Conservation (phyloP, 2,797 vertebrate genomes). For the Odontamblyopus rebecca region DNA sequence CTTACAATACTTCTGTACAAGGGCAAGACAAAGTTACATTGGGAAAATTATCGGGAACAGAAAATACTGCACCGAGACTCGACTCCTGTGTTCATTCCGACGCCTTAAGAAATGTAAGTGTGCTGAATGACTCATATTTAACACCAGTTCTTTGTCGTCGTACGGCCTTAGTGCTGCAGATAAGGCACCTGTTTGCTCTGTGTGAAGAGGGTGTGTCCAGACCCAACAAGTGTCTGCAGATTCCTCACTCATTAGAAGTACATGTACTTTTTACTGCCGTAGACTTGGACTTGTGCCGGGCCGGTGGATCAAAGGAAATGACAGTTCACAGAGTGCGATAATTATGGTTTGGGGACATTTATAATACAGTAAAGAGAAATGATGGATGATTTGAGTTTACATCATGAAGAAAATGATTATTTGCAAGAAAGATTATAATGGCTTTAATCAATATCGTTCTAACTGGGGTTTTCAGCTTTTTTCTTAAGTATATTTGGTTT, state of each 20-base stretch:
- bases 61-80: too few relatives aligned
- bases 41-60: too few relatives aligned
- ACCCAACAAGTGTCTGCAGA: slow-evolving; percentile 27
- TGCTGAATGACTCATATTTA: slow-evolving; percentile 4
- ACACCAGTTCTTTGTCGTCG: background rate
- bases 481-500: too few relatives aligned
- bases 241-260: slow-evolving; percentile 6
- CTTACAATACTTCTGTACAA: too few relatives aligned
- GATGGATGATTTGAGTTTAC: too few relatives aligned
- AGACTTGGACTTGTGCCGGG: background rate
- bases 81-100: background rate
- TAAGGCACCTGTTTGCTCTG: background rate
- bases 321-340: background rate
- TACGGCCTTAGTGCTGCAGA: background rate
- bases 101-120: background rate
- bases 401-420: too few relatives aligned
- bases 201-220: slow-evolving; percentile 24
- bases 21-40: too few relatives aligned
- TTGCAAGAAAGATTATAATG: too few relatives aligned
- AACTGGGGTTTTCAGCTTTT: too few relatives aligned
- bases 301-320: background rate
- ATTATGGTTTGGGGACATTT: background rate
- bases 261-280: background rate
- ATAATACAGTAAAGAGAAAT: background rate
- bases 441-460: too few relatives aligned